Conservation (phyloP, 2,113 vertebrate genomes). For the Phylloscopus trochiloides region DNA sequence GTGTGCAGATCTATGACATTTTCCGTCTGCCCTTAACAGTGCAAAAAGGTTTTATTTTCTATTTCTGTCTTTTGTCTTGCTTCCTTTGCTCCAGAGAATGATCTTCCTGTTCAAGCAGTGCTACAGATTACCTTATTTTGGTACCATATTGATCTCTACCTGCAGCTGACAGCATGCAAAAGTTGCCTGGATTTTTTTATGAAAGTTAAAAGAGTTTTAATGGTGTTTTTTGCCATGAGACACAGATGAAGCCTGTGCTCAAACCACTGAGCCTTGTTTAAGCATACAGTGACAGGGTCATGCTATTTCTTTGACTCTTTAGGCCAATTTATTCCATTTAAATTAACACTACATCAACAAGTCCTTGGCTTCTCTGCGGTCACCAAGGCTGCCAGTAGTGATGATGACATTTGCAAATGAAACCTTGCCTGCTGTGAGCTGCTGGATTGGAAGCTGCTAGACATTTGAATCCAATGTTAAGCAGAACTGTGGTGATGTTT, state of each 20-base stretch:
- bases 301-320: background rate
- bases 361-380: background rate
- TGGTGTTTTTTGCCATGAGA: background rate
- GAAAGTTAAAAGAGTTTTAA: background rate
- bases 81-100: background rate
- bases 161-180: background rate
- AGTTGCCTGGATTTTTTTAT: background rate
- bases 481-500: background rate
- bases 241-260: background rate
- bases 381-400: background rate
- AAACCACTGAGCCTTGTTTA: background rate
- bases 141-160: background rate
- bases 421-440: constrained; percentile 26
- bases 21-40: background rate
- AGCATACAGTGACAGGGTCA: background rate
- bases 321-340: constrained; percentile 26
- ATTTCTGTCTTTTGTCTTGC: background rate
- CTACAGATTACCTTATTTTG: background rate
- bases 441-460: constrained; percentile 21
- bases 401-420: background rate
- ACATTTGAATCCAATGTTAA: background rate
- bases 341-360: background rate
- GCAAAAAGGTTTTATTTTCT: background rate
- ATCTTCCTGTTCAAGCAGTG: background rate
- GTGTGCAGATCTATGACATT: background rate